Percentiles rank a stretch among this genome's conserved stretches.
Conservation (phyloP, 2,797 vertebrate genomes). For the Anolis apletophallus region DNA sequence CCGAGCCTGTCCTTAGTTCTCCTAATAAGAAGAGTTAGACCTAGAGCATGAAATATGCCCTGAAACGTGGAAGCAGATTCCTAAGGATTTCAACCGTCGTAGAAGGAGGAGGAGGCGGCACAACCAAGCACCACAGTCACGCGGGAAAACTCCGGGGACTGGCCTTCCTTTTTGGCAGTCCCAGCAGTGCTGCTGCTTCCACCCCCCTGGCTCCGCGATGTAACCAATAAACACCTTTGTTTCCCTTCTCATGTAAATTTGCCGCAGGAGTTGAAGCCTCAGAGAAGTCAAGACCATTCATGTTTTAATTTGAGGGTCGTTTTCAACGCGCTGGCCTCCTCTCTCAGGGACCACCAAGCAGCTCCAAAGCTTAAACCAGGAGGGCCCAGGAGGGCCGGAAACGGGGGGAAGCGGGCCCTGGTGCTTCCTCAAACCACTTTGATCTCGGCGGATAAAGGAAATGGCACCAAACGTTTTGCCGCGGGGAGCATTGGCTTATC, state of each 20-base stretch:
- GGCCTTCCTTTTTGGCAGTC: not conserved
- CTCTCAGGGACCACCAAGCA: not conserved
- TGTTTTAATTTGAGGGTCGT: not conserved
- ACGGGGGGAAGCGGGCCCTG: too few relatives aligned
- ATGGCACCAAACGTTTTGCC: not conserved
- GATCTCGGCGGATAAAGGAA: not conserved
- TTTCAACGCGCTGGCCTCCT: not conserved
- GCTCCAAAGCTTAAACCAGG: too few relatives aligned
- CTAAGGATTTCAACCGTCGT: not conserved
- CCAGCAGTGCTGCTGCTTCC: not conserved
- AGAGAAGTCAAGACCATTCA: not conserved
- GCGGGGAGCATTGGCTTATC: not conserved
- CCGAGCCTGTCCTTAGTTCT: not conserved
- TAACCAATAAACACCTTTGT: not conserved
- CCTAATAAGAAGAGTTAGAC: not conserved
- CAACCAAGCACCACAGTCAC: too few relatives aligned
- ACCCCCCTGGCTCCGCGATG: not conserved
- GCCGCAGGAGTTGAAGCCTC: not conserved
- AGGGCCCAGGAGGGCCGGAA: not conserved
- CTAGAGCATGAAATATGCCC: not conserved
- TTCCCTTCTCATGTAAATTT: not conserved
- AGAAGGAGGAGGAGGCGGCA: too few relatives aligned
- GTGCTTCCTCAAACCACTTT: not conserved
- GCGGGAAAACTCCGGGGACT: too few relatives aligned
- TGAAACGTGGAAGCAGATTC: not conserved